Evolutionary conservation across 1,140 invertebrate genomes (phyloP), one percentile per base, ranked within the genome.

Genomic region (Chrysoperla carnea): DNA sequence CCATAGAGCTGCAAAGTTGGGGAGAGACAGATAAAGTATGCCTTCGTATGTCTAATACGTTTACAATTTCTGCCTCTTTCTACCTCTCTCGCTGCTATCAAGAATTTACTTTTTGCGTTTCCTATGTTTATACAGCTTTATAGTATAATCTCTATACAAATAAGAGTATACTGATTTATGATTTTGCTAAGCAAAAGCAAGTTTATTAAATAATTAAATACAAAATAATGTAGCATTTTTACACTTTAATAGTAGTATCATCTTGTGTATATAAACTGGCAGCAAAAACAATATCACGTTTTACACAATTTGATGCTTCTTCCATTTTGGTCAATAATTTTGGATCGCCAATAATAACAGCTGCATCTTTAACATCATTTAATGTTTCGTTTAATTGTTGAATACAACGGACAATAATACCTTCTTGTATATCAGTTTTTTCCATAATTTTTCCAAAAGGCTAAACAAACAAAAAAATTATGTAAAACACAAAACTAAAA

Each of bases 201-300:
- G 17, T 23, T 23, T 23, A 23, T 23, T 23, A 23, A 23, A 23
- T 23, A 23, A 23, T 23, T 23, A 3, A 23, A 23, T 23, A 23
- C 17, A 23, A 23, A 23, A 23, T 23, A 3, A 23, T 23, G 5
- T 23, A 23, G 5, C 17, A 23, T 23, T 23, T 23, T 23, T 23
- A 23, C 17, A 23, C 17, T 23, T 23, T 23, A 23, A 23, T 23
- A 23, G 17, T 23, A 23, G 2, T 23, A 23, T 33, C 31, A 11
- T 33, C n/a, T 12, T 75, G 70, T 8, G 89, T 94, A 56, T 99
- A 99, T 11, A 99, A 69, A 64, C 89, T 95, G 14, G 91, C 90
- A 29, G 93, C 86, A 63, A 99, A 99, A 1, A 99, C 94, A 58
- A 99, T 99, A 60, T 98, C 94, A 50, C 96, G 66, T 59, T 95